phyloP scores from a whole-genome alignment of 2,888 invertebrate species.

The Drosophila aldrichi region DNA sequence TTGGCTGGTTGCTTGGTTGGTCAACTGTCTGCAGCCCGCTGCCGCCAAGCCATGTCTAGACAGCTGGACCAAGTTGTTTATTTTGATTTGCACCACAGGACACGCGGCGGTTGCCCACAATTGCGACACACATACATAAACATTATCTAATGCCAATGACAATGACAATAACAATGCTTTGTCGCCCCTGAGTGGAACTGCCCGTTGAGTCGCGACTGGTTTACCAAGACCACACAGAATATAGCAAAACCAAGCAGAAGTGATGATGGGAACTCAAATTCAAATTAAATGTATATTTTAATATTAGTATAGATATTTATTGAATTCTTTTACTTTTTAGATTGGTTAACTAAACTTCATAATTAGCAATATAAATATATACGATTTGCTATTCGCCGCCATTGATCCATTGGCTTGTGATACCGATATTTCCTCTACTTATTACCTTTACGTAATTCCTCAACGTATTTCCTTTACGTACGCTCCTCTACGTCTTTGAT shows the following conservation, averaged over 20 bases:
- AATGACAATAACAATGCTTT: slow-evolving; percentile 33
- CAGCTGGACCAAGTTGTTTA: slow-evolving; percentile 52
- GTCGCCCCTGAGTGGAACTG: slow-evolving; percentile 57
- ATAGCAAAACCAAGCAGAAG: slow-evolving; percentile 17
- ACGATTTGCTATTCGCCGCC: not conserved
- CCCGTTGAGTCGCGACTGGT: slow-evolving; percentile 9
- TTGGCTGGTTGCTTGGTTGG: slow-evolving; percentile 64
- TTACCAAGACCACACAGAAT: slow-evolving; percentile 65
- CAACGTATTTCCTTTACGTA: too few relatives aligned
- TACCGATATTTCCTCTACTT: too few relatives aligned
- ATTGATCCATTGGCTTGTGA: too few relatives aligned
- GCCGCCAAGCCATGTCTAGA: slow-evolving; percentile 57
- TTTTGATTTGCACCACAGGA: slow-evolving; percentile 71
- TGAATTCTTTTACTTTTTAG: not conserved
- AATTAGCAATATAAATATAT: too few relatives aligned
- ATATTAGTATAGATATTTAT: not conserved
- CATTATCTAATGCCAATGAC: slow-evolving; percentile 44
- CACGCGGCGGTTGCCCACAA: slow-evolving; percentile 37
- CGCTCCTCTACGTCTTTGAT: too few relatives aligned
- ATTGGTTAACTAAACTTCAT: not conserved
- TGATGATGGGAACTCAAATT: not conserved
- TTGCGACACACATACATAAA: slow-evolving; percentile 35
- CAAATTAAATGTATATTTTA: not conserved
- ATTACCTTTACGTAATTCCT: too few relatives aligned
- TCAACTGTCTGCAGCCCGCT: slow-evolving; percentile 18